Evolutionary conservation across 2,797 vertebrate species (phyloP), one percentile per base, ranked within the genome.

Genomic region (Spea hammondii): DNA sequence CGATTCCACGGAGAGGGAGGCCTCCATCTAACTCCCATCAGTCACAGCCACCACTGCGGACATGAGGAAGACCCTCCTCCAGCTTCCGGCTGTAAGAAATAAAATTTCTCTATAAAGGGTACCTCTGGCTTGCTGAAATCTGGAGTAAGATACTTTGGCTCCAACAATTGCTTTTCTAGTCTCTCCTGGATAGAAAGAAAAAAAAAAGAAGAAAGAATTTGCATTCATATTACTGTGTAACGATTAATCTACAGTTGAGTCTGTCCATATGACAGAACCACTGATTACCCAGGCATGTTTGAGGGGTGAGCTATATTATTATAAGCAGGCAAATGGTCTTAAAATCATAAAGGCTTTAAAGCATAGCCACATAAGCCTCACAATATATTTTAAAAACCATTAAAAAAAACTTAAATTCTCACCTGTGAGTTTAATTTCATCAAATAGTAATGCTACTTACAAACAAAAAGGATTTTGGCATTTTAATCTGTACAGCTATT

Each of bases 71-170:
- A 32, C 32, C 32, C 32, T 32, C 32, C 32, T 32, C 32, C 2
- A 32, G 2, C 32, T 32, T n/a, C n/a, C 32, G 32, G 32, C 32
- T 32, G 32, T 32, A 32, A 32, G 32, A 32, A 32, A 32, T 32
- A 32, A 32, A 32, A 32, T 1, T 2, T 32, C 32, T 32, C 3
- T 32, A 32, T 32, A 32, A 32, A 32, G 32, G 32, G 90, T 90
- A 99, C 98, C 94, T 99, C 95, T 80, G 97, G 94, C 88, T 96
- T 98, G 90, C 97, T 98, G 84, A 95, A 97, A 89, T 99, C 98
- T 10, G 92, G 94, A 84, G 88, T 92, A 78, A 99, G 91, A 77
- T 92, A 94, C 73, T 87, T 91, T 76, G 98, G 96, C 77, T 95
- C 91, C 84, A 87, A 91, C 85, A 98, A 85, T 89, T 99, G 97